Evolutionary conservation across 37 sponge, comb jelly and placozoan species (phyloP).

Genomic region (Aphrocallistes beatrix): DNA sequence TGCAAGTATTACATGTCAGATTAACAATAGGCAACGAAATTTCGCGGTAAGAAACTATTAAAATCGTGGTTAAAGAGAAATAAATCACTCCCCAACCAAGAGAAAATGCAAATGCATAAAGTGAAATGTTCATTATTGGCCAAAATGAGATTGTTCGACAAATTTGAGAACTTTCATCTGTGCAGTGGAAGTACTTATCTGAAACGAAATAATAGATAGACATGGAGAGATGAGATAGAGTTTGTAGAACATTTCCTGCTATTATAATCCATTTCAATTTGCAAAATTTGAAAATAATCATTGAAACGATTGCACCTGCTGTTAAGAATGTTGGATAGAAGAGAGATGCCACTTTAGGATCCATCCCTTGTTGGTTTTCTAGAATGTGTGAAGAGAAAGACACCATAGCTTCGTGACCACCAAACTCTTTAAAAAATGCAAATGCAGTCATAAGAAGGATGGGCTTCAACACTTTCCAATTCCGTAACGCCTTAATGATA

Average conservation of each 20-base stretch:
- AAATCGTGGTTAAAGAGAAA: not conserved
- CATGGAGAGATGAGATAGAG: not conserved
- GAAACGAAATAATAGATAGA: not conserved
- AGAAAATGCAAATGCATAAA: not conserved
- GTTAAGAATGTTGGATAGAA: conserved; percentile 14
- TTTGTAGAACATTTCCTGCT: not conserved
- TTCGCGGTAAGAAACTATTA: too few relatives aligned
- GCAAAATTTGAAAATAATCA: not conserved
- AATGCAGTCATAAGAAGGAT: not conserved
- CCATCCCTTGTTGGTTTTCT: not conserved
- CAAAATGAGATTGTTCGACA: not conserved
- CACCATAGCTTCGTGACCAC: conserved; percentile 19
- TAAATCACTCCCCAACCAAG: not conserved
- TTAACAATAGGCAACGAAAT: too few relatives aligned
- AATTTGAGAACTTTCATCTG: not conserved
- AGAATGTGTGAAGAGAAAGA: conserved; percentile 2
- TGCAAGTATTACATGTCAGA: too few relatives aligned
- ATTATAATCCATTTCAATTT: not conserved
- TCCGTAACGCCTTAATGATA: not conserved
- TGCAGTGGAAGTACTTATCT: not conserved
- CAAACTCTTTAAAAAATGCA: not conserved
- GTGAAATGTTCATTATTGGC: not conserved
- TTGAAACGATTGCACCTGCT: not conserved
- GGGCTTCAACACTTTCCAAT: conserved; percentile 10
- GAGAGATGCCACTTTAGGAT: conserved; percentile 19